phyloP scores from a whole-genome alignment of 2,113 vertebrate genomes.

The Cephalophus harveyi region DNA sequence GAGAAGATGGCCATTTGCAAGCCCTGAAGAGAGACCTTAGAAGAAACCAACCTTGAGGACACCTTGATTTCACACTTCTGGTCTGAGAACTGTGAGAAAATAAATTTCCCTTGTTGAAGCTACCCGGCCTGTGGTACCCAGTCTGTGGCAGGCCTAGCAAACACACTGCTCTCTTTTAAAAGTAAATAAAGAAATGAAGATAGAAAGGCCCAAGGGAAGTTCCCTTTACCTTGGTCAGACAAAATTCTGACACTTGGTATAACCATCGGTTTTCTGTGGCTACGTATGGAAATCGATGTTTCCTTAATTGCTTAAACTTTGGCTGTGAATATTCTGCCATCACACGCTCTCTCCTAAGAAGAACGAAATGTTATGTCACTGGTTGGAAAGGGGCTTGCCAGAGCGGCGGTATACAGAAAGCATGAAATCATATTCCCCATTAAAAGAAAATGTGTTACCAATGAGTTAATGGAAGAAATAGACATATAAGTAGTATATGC shows the following conservation, averaged over 20 bases:
- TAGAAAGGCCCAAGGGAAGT: background rate
- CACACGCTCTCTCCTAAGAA: background rate
- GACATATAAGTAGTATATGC: background rate
- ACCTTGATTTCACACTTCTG: background rate
- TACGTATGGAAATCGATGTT: background rate
- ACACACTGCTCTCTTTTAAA: background rate
- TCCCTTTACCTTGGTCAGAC: background rate
- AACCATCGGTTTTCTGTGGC: background rate
- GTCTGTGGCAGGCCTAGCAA: background rate
- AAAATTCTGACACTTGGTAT: background rate
- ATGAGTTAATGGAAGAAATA: background rate
- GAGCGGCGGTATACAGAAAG: background rate
- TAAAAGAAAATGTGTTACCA: background rate
- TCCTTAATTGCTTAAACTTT: background rate
- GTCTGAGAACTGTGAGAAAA: background rate
- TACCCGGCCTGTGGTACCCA: background rate
- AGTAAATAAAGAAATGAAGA: background rate
- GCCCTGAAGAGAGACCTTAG: background rate
- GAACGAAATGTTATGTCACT: background rate
- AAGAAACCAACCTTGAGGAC: background rate
- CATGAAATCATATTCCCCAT: background rate
- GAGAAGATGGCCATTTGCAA: background rate
- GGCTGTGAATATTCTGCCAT: background rate
- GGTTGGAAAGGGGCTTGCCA: background rate
- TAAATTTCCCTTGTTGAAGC: background rate